Percentiles rank a stretch among this genome's conserved stretches.
Evolutionary conservation across 2,888 invertebrate genomes (phyloP).

Genomic region (Cynaeus angustus): DNA sequence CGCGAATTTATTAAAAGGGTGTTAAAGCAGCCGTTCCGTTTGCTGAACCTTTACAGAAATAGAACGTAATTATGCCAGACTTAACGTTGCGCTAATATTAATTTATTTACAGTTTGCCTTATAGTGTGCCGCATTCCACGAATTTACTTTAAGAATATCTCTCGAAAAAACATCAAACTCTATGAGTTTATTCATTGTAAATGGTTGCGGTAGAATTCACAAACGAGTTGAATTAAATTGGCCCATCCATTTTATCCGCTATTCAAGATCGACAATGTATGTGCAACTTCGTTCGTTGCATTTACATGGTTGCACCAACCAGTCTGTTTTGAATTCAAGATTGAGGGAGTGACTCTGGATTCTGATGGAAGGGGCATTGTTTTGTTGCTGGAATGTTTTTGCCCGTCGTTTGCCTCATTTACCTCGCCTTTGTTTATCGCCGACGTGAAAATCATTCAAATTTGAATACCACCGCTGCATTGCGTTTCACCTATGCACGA

Average conservation of each 20-base stretch:
- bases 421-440: slow-evolving; percentile 52
- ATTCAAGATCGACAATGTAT: slow-evolving; percentile 46
- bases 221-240: slow-evolving; percentile 47
- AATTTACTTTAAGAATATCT: not conserved
- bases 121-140: not conserved
- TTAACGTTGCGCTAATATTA: not conserved
- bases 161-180: not conserved
- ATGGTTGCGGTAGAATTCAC: slow-evolving; percentile 31
- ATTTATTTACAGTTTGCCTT: not conserved
- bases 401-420: slow-evolving; percentile 54
- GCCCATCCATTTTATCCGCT: slow-evolving; percentile 41
- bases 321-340: slow-evolving; percentile 56
- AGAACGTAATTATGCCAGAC: not conserved
- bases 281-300: slow-evolving; percentile 48
- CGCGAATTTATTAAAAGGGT: slow-evolving; percentile 17
- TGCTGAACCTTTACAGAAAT: slow-evolving; percentile 9
- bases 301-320: slow-evolving; percentile 50
- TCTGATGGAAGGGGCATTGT: slow-evolving; percentile 58
- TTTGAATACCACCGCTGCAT: slow-evolving; percentile 36
- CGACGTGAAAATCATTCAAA: slow-evolving; percentile 53
- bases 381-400: slow-evolving; percentile 52
- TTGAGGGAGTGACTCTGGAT: slow-evolving; percentile 55
- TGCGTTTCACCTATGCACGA: slow-evolving; percentile 14
- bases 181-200: slow-evolving; percentile 2
- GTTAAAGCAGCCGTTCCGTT: not conserved